A percentile compares a stretch with the other conserved stretches of the same genome.
phyloP scores from a whole-genome alignment of 2,797 vertebrate genomes.

The Chelon labrosus region DNA sequence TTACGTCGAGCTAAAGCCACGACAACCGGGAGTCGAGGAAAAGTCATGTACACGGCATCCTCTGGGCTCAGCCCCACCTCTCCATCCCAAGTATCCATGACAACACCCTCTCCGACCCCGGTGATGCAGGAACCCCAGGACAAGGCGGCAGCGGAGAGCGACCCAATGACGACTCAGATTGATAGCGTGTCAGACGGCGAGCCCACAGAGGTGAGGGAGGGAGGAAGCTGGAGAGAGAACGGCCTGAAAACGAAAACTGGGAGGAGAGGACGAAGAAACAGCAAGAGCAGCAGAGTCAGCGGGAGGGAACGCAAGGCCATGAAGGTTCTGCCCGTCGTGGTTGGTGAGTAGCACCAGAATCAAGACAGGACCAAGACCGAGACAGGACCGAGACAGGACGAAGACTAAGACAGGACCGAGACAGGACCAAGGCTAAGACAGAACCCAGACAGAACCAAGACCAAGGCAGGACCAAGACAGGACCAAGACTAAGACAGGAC shows the following conservation, averaged over 20 bases:
- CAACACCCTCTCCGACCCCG: constrained; percentile 7
- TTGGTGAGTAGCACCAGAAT: constrained; percentile 72
- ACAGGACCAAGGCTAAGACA: no score
- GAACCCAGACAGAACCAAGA: no score
- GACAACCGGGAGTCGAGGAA: constrained; percentile 36
- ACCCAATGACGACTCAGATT: constrained; percentile 74
- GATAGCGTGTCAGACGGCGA: constrained; percentile 80
- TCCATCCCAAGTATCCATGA: constrained; percentile 40
- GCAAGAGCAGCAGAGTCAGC: constrained; percentile 83
- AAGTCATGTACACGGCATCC: constrained; percentile 59
- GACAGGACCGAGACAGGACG: no score
- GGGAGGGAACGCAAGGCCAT: constrained; percentile 85
- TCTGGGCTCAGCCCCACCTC: constrained; percentile 64
- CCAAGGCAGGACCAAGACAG: no score
- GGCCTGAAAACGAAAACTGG: constrained; percentile 33
- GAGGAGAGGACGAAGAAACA: constrained; percentile 58
- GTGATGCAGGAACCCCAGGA: constrained; percentile 25
- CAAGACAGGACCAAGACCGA: neutral
- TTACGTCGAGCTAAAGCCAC: constrained; percentile 55
- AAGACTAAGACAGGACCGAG: no score
- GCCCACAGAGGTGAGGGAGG: constrained; percentile 52
- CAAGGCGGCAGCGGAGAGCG: constrained; percentile 38
- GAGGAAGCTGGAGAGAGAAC: constrained; percentile 52
- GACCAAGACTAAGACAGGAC: no score
- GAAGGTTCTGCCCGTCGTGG: constrained; percentile 84